These are phyloP conservation scores for Anabacerthia variegaticeps DNA, from an alignment of 2,797 vertebrate genomes.

Conservation along the genomic window DNA sequence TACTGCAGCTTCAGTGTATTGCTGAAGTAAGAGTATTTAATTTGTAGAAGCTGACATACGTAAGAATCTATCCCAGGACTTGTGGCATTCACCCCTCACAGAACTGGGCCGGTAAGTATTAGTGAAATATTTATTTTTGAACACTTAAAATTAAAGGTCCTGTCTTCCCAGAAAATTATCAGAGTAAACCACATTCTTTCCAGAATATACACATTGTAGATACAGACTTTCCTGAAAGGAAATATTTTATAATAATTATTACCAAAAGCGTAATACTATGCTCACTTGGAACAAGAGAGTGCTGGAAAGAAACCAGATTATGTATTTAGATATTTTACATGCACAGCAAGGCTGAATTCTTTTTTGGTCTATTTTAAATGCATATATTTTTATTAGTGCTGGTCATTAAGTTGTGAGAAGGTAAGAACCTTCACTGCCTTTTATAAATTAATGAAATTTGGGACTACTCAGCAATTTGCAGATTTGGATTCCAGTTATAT, in stretches of 20 bases:
- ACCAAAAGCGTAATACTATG: slow-evolving; percentile 29
- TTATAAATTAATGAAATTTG: not conserved
- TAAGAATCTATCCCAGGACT: not conserved
- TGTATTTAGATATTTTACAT: not conserved
- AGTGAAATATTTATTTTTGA: slow-evolving; percentile 31
- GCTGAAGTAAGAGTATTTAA: not conserved
- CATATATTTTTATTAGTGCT: not conserved
- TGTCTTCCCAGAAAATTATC: slow-evolving; percentile 45
- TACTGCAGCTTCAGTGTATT: not conserved
- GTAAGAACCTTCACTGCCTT: not conserved
- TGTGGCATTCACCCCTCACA: not conserved
- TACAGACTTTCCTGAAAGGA: slow-evolving; percentile 48
- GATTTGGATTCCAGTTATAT: slow-evolving; percentile 20
- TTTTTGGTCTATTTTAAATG: slow-evolving; percentile 4
- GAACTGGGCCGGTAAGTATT: not conserved
- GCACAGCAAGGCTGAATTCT: not conserved
- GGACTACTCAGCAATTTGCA: not conserved
- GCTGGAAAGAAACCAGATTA: not conserved
- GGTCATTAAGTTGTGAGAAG: not conserved
- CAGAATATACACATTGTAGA: slow-evolving; percentile 40
- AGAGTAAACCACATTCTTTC: slow-evolving; percentile 51
- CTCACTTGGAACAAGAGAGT: slow-evolving; percentile 22
- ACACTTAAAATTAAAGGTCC: slow-evolving; percentile 15
- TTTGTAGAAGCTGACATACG: not conserved
- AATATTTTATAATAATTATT: slow-evolving; percentile 56